phyloP scores from a whole-genome alignment of 2,888 invertebrate species.

The Mystacides longicornis region DNA sequence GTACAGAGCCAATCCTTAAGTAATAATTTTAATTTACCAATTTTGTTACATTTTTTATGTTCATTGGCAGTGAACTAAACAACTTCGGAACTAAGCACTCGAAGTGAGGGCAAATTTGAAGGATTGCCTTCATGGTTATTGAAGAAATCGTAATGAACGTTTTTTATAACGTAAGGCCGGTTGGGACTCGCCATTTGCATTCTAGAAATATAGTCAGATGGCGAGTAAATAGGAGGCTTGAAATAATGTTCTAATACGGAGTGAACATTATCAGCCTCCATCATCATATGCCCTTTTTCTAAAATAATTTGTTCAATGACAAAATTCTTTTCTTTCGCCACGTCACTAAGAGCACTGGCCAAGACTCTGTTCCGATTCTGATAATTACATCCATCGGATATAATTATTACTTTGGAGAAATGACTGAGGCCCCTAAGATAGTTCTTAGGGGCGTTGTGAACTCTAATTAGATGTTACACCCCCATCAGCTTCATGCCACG shows the following conservation, averaged over 20 bases:
- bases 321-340: not conserved
- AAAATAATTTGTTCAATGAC: not conserved
- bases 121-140: not conserved
- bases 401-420: not conserved
- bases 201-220: not conserved
- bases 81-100: too few relatives aligned
- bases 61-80: too few relatives aligned
- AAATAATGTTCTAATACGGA: constrained; percentile 4
- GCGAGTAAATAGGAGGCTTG: not conserved
- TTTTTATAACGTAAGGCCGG: not conserved
- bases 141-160: not conserved
- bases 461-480: constrained; percentile 1
- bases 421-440: not conserved
- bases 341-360: constrained; percentile 7
- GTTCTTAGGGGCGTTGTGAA: not conserved
- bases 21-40: too few relatives aligned
- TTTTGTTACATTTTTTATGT: too few relatives aligned
- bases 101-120: too few relatives aligned
- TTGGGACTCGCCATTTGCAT: not conserved
- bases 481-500: not conserved
- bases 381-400: constrained; percentile 5
- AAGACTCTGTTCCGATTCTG: constrained; percentile 14
- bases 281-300: constrained; percentile 9
- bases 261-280: constrained; percentile 6
- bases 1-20: too few relatives aligned